Conservation (phyloP, 2,113 vertebrate genomes). For the Oreotrochilus melanogaster region DNA sequence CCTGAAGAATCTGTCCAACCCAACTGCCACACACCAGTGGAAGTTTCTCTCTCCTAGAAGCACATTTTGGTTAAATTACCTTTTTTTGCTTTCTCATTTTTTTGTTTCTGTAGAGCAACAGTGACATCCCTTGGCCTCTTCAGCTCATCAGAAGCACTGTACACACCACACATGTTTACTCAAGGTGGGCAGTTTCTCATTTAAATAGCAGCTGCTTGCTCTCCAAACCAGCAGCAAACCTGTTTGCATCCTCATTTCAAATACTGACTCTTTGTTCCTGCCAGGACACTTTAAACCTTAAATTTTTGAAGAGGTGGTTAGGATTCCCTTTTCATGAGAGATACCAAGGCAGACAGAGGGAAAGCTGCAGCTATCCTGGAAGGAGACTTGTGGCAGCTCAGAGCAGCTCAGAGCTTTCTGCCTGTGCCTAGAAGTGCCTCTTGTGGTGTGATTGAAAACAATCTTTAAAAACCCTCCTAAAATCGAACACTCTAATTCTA, state of each 20-base stretch:
- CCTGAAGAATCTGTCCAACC: not conserved
- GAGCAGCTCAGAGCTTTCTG: not conserved
- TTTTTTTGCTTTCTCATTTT: not conserved
- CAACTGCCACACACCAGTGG: not conserved
- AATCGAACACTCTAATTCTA: not conserved
- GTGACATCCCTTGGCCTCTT: slow-evolving; percentile 77
- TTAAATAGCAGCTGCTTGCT: not conserved
- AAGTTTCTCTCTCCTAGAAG: not conserved
- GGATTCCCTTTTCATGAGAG: not conserved
- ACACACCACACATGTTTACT: not conserved
- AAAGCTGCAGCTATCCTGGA: not conserved
- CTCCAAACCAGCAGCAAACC: not conserved
- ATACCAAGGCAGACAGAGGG: not conserved
- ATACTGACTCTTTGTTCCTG: not conserved
- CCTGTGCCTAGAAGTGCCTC: not conserved
- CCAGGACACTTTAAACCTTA: not conserved
- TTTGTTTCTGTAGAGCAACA: slow-evolving; percentile 56
- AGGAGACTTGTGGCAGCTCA: not conserved
- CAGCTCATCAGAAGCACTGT: not conserved
- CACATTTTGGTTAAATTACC: not conserved
- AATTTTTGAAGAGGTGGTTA: not conserved
- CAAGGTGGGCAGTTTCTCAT: not conserved
- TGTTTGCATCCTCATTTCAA: not conserved
- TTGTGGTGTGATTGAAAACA: not conserved
- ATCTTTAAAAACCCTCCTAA: not conserved